Evolutionary conservation across 2,113 vertebrate genomes (phyloP).

Genomic region (Sceloporus undulatus): DNA sequence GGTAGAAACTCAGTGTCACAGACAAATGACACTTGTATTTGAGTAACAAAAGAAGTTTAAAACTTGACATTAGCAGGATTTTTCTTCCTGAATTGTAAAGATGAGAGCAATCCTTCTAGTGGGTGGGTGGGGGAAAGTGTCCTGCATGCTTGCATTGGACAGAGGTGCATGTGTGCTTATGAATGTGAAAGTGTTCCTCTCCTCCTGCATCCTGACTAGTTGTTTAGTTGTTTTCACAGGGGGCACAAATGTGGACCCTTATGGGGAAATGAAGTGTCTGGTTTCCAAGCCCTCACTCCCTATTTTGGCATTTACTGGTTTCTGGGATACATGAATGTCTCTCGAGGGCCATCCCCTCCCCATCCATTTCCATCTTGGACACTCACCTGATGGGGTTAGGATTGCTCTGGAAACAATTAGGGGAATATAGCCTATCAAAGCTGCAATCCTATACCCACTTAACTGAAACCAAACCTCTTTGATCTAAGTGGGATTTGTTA

Average conservation of each 20-base stretch:
- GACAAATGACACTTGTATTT: no score
- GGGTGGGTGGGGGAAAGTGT: no score
- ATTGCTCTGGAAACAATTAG: background rate
- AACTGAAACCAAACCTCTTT: background rate
- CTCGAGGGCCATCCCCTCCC: background rate
- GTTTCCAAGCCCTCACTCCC: background rate
- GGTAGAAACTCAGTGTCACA: background rate
- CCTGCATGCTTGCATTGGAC: background rate
- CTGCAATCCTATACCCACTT: background rate
- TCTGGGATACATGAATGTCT: background rate
- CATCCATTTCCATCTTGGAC: background rate
- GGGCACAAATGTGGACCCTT: background rate
- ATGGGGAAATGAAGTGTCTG: background rate
- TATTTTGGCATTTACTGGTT: background rate
- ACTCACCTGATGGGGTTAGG: background rate
- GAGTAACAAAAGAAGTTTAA: no score
- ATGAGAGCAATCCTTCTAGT: no score
- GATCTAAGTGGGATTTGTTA: background rate
- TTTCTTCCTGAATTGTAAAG: background rate
- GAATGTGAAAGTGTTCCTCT: no score
- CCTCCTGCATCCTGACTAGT: background rate
- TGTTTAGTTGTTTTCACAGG: background rate
- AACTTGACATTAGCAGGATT: no score
- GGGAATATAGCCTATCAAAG: background rate
- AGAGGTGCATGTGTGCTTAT: background rate